These are phyloP conservation scores for Rhingia campestris DNA, from an alignment of 2,888 invertebrate species.

Conservation along the genomic window DNA sequence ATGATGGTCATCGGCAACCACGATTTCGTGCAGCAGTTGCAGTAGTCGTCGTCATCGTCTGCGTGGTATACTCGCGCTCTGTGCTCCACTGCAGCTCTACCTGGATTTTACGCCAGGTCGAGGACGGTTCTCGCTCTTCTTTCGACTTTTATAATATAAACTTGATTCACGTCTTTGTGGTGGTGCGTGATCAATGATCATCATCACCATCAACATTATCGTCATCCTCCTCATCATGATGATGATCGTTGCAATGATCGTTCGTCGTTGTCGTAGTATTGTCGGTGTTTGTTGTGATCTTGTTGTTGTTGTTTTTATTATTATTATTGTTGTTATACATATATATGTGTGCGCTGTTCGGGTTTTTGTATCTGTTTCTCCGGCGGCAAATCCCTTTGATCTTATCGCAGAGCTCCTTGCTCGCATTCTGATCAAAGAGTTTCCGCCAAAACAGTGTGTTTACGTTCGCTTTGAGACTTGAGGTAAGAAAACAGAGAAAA, in stretches of 20 bases:
- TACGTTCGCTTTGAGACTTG: slow-evolving; percentile 76
- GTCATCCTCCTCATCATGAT: slow-evolving; percentile 34
- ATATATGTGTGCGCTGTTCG: slow-evolving; percentile 49
- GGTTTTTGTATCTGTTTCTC: slow-evolving; percentile 73
- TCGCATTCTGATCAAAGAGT: slow-evolving; percentile 84
- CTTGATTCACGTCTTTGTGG: slow-evolving; percentile 14
- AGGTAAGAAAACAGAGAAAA: slow-evolving; percentile 75
- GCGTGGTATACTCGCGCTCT: background rate
- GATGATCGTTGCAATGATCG: slow-evolving; percentile 30
- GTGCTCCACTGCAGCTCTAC: background rate
- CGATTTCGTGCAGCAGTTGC: slow-evolving; percentile 20
- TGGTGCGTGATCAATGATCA: slow-evolving; percentile 24
- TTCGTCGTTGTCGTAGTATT: slow-evolving; percentile 25
- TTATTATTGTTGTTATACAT: slow-evolving; percentile 47
- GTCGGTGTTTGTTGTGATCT: slow-evolving; percentile 70
- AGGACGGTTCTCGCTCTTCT: slow-evolving; percentile 70
- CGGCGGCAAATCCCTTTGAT: slow-evolving; percentile 82
- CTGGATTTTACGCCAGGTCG: slow-evolving; percentile 36
- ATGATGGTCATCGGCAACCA: slow-evolving; percentile 30
- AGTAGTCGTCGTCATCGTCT: background rate
- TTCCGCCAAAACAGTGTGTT: slow-evolving; percentile 82
- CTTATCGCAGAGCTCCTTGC: slow-evolving; percentile 83
- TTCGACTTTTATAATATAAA: slow-evolving; percentile 16
- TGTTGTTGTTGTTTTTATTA: slow-evolving; percentile 60
- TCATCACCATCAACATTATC: slow-evolving; percentile 16